phyloP scores from a whole-genome alignment of 2,113 vertebrate genomes.

The Thalassoma bifasciatum region DNA sequence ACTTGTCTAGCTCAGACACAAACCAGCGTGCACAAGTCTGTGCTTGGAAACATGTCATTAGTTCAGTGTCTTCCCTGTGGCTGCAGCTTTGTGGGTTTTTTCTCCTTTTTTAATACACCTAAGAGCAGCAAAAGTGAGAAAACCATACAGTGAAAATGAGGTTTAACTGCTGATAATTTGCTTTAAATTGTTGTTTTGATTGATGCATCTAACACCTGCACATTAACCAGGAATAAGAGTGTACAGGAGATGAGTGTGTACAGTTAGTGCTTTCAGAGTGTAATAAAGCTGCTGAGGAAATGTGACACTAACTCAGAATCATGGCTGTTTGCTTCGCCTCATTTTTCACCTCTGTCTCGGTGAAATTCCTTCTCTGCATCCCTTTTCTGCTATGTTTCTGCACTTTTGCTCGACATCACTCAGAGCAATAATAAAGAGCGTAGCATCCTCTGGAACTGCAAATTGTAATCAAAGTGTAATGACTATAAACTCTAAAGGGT shows the following conservation, averaged over 20 bases:
- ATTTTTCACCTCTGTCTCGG: not conserved
- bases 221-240: not conserved
- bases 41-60: slow-evolving; percentile 33
- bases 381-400: not conserved
- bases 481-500: slow-evolving; percentile 12
- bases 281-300: slow-evolving; percentile 16
- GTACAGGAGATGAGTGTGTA: not conserved
- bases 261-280: slow-evolving; percentile 12
- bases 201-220: slow-evolving; percentile 7
- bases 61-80: slow-evolving; percentile 12
- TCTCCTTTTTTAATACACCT: not conserved
- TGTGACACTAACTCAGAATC: not conserved
- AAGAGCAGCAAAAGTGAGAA: not conserved
- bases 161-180: slow-evolving; percentile 27
- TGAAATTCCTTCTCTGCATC: slow-evolving; percentile 1
- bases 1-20: slow-evolving; percentile 1
- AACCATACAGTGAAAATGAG: not conserved
- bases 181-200: slow-evolving; percentile 26
- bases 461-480: slow-evolving; percentile 11
- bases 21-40: not conserved
- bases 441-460: not conserved
- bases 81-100: not conserved
- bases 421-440: slow-evolving; percentile 1
- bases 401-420: not conserved
- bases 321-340: slow-evolving; percentile 4